Evolutionary conservation across 2,888 invertebrate genomes (phyloP).

Genomic region (Xestobium rufovillosum): DNA sequence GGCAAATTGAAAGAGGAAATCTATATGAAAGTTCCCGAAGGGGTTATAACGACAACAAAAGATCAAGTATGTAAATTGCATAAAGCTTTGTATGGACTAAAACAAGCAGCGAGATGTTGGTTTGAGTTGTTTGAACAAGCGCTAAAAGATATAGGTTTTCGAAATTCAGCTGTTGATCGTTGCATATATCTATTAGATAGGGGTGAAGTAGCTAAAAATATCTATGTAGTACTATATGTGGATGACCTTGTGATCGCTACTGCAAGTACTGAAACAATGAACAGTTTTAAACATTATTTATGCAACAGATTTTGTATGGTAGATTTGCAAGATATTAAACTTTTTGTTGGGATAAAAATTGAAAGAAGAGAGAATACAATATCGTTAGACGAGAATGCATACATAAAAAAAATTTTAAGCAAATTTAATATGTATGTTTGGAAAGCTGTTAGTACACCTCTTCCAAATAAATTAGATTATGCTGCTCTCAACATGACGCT

Average conservation of each 20-base stretch:
- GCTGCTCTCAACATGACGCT: no score
- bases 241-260: slow-evolving; percentile 16
- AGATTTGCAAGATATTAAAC: slow-evolving; percentile 19
- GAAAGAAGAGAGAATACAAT: slow-evolving; percentile 17
- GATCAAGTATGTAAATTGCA: slow-evolving; percentile 28
- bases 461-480: no score
- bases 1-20: slow-evolving; percentile 20
- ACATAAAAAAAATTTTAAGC: slow-evolving; percentile 20
- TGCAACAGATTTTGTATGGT: no score
- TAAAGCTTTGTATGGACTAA: no score
- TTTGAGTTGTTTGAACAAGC: no score
- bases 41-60: slow-evolving; percentile 15
- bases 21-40: slow-evolving; percentile 26
- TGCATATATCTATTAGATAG: slow-evolving; percentile 17
- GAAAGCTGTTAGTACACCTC: no score
- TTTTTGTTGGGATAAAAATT: slow-evolving; percentile 25
- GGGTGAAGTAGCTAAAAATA: slow-evolving; percentile 14
- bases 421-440: slow-evolving; percentile 24
- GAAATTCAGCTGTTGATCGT: slow-evolving; percentile 27
- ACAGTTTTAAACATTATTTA: slow-evolving; percentile 14
- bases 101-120: no score
- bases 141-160: no score
- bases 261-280: slow-evolving; percentile 13
- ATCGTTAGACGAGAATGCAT: no score
- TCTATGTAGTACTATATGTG: slow-evolving; percentile 19